Conservation (phyloP, 2,113 vertebrate genomes). For the Glaucomys volans region DNA sequence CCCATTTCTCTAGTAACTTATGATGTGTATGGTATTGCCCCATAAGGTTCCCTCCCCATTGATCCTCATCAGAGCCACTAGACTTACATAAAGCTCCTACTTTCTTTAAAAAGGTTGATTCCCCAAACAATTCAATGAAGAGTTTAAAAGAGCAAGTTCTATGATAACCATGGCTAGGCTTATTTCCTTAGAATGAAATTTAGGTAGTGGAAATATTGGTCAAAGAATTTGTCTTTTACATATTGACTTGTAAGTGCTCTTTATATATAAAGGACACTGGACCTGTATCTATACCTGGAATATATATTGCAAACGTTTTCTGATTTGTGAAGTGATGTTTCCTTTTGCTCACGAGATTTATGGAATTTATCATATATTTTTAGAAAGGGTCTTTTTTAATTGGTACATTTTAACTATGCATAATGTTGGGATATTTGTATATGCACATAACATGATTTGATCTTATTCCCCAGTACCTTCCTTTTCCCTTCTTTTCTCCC, state of each 20-base stretch:
- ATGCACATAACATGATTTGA: too few species aligned
- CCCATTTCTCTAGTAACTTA: not conserved
- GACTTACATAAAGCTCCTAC: not conserved
- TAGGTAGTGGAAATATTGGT: not conserved
- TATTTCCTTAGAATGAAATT: not conserved
- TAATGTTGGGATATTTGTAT: too few species aligned
- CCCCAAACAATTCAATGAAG: not conserved
- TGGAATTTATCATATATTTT: not conserved
- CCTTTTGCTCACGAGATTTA: not conserved
- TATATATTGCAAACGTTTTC: not conserved
- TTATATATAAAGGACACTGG: not conserved
- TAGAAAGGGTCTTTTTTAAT: not conserved
- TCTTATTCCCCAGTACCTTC: too few species aligned
- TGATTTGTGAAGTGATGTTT: conserved; percentile 1
- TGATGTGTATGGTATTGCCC: accelerated
- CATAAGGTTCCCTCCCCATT: not conserved
- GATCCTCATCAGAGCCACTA: too few species aligned
- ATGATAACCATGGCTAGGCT: not conserved
- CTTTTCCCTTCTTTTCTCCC: too few species aligned
- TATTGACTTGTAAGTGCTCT: not conserved
- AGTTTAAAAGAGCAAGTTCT: not conserved
- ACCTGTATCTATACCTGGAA: not conserved
- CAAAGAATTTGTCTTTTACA: not conserved
- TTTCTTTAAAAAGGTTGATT: not conserved
- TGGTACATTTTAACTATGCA: too few species aligned